phyloP scores from a whole-genome alignment of 2,888 invertebrate species.

The Stenchaetothrips biformis region DNA sequence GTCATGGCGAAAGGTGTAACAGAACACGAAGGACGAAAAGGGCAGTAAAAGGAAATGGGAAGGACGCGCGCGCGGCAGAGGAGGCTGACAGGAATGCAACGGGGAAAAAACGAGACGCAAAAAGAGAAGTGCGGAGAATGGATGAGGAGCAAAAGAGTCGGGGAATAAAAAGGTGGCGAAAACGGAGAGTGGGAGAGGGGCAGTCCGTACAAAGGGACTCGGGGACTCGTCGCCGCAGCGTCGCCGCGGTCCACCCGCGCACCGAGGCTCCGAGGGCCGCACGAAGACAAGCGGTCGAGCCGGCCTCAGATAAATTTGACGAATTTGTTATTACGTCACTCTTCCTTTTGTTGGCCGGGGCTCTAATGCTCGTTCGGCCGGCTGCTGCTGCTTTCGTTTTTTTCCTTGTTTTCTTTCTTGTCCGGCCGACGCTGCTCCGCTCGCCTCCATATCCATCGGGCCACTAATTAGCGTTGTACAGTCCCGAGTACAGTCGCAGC shows the following conservation, averaged over 20 bases:
- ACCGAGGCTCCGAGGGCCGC: too few species aligned
- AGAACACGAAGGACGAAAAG: background rate
- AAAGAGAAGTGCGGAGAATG: background rate
- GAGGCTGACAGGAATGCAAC: background rate
- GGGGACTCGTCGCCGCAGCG: background rate
- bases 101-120: background rate
- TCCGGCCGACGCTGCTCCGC: background rate
- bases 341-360: conserved; percentile 12
- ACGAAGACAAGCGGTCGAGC: too few species aligned
- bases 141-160: background rate
- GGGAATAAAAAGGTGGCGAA: background rate
- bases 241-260: background rate
- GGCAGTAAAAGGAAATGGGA: background rate
- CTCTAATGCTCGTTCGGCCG: conserved; percentile 12
- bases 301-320: conserved; percentile 13
- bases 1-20: background rate
- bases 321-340: conserved; percentile 10
- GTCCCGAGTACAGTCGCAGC: background rate
- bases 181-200: background rate
- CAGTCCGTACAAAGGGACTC: background rate
- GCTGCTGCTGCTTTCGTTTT: background rate
- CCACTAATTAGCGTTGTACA: background rate
- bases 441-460: background rate
- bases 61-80: background rate
- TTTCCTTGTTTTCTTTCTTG: background rate